These are phyloP conservation scores for Bombyx mandarina DNA, from an alignment of 1,140 invertebrate species.

Conservation along the genomic window DNA sequence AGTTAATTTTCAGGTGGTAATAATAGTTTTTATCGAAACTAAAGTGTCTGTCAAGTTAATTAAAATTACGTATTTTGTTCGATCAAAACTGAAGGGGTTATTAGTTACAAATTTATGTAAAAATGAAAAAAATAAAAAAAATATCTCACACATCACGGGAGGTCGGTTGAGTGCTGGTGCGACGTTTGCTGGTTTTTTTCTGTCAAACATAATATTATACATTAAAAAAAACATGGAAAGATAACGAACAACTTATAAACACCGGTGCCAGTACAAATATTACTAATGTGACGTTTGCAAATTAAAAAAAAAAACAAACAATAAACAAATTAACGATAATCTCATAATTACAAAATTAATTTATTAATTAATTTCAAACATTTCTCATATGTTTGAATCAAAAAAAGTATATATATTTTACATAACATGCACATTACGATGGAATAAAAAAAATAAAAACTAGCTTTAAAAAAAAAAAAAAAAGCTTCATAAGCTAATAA, in stretches of 20 bases:
- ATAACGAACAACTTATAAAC: constrained; percentile 26
- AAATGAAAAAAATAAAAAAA: background rate
- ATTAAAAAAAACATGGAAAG: constrained; percentile 30
- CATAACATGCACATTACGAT: too few relatives aligned
- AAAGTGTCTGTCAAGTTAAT: too few relatives aligned
- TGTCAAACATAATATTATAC: constrained; percentile 52
- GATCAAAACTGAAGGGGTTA: too few relatives aligned
- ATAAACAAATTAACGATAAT: background rate
- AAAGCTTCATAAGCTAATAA: too few relatives aligned
- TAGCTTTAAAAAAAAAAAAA: background rate
- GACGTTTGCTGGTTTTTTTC: constrained; percentile 71
- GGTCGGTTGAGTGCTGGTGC: constrained; percentile 48
- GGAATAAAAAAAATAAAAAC: constrained; percentile 25
- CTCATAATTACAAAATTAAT: too few relatives aligned
- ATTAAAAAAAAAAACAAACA: constrained; percentile 2
- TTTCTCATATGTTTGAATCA: too few relatives aligned
- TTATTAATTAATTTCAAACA: too few relatives aligned
- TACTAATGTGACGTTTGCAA: constrained; percentile 63
- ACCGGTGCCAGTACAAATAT: constrained; percentile 66
- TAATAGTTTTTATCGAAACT: too few relatives aligned
- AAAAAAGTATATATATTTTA: too few relatives aligned
- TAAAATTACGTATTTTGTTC: too few relatives aligned
- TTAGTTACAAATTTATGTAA: too few relatives aligned
- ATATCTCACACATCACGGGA: constrained; percentile 31
- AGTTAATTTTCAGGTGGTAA: too few relatives aligned